phyloP scores from a whole-genome alignment of 2,113 vertebrate genomes.

The Camelus dromedarius region DNA sequence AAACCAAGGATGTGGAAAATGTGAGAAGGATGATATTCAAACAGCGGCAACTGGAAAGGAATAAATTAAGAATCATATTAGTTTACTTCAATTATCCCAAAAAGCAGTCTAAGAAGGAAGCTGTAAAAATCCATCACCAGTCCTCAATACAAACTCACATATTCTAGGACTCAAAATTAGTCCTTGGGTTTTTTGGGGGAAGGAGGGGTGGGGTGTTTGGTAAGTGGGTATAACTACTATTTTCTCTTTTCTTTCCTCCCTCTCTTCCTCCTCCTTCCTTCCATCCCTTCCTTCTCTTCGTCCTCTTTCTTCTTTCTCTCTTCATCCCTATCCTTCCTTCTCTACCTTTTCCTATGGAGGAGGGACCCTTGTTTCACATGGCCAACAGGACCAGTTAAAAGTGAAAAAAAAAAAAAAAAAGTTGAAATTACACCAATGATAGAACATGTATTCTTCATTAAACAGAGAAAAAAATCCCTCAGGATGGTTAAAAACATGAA shows the following conservation, averaged over 20 bases:
- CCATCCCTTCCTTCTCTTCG: no score
- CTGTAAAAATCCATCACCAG: background rate
- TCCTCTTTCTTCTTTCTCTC: background rate
- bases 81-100: background rate
- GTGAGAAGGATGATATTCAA: conserved; percentile 50
- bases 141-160: background rate
- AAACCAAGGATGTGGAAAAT: conserved; percentile 77
- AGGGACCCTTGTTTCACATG: background rate
- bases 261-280: background rate
- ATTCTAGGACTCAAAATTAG: background rate
- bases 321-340: no score
- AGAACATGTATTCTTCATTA: conserved; percentile 41
- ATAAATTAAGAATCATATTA: background rate
- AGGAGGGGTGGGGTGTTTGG: background rate
- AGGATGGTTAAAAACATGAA: background rate
- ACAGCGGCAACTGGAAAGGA: background rate
- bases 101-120: background rate
- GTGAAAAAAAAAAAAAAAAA: background rate
- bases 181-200: background rate
- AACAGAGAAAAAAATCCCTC: background rate
- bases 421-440: background rate
- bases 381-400: background rate
- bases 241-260: background rate
- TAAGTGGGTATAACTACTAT: background rate
- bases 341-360: background rate